Evolutionary conservation across 2,113 vertebrate species (phyloP).

Genomic region (Ciconia maguari): DNA sequence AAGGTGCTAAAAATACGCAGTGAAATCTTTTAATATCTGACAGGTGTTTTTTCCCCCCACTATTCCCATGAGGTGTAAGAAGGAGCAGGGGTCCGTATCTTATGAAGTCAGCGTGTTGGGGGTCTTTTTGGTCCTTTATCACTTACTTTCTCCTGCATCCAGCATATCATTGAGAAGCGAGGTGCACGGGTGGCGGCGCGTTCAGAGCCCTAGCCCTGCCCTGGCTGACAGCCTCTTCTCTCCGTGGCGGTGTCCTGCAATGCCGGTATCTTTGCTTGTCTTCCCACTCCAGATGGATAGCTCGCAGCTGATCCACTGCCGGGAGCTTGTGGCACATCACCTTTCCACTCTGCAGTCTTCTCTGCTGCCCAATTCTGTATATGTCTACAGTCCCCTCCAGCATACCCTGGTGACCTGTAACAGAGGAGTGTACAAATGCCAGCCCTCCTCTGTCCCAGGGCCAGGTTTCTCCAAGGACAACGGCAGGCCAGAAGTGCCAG

Average conservation of each 20-base stretch:
- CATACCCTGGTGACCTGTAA: slow-evolving; percentile 78
- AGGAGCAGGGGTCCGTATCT: not conserved
- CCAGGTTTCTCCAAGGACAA: slow-evolving; percentile 76
- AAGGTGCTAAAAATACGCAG: not conserved
- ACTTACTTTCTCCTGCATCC: rapidly evolving
- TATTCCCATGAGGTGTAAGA: rapidly evolving
- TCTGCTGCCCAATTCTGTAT: slow-evolving; percentile 91
- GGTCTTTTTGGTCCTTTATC: not conserved
- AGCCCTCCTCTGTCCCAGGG: slow-evolving; percentile 75
- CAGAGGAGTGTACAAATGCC: slow-evolving; percentile 71
- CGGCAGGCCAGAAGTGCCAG: slow-evolving; percentile 75
- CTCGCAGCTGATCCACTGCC: slow-evolving; percentile 90
- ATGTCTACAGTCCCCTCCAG: slow-evolving; percentile 93
- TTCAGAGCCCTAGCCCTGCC: not conserved
- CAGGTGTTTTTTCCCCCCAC: rapidly evolving
- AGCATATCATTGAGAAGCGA: rapidly evolving
- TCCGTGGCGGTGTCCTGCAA: rapidly evolving
- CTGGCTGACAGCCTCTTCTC: no score
- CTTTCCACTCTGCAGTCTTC: slow-evolving; percentile 86
- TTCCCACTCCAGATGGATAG: slow-evolving; percentile 83
- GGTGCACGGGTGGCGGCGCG: rapidly evolving
- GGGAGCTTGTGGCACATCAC: slow-evolving; percentile 89
- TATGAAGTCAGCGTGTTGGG: rapidly evolving
- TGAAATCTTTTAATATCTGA: rapidly evolving
- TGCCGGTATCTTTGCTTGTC: rapidly evolving